Base-by-base conservation (phyloP, 2,113 vertebrate species). In the Pleuronectes platessa region DNA sequence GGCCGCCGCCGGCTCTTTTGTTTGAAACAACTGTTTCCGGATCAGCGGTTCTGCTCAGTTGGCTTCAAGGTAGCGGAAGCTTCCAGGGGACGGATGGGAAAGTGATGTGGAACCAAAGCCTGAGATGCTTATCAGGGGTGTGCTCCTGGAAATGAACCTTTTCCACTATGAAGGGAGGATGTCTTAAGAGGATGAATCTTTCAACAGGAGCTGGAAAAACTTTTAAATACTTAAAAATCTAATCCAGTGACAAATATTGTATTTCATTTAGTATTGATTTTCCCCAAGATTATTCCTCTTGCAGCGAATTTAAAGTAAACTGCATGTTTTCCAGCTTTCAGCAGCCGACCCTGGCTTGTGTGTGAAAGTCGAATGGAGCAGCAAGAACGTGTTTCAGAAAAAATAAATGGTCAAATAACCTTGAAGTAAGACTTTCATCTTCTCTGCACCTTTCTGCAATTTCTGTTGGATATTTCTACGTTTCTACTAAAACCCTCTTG, bases 1-100 rank as follows among this genome's bases (percentile, higher is more conserved):
- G 15, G 56, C 24, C 4, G 45, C 67, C 17, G 2, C 69, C 6
- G n/a, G 69, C 58, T 74, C 61, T 64, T 51, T 31, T 69, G 45
- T 81, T 24, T 14, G 60, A 68, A 62, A 40, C 6, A 5, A 55
- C 51, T 71, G 72, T 76, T 83, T 76, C 69, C 61, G 14, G 17
- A 47, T 47, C 45, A 47, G 45, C 45, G 1, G 4, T 5, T 51
- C 56, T 62, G 27, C 63, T 65, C 42, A 37, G 51, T 18, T 42
- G 60, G 72, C 47, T 15, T 15, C 17, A 3, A 81, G 47, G 58
- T 47, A 77, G 26, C 21, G 21, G 51, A 53, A 55, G 21, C 13
- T 56, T 40, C 40, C 21, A 4, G n/a, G 56, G 79, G 45, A 63
- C 6, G 49, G 45, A 60, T 60, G 56, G 15, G 13, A 51, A 77